These are phyloP conservation scores for Cephus spinipes DNA, from an alignment of 2,888 invertebrate genomes.

Conservation along the genomic window DNA sequence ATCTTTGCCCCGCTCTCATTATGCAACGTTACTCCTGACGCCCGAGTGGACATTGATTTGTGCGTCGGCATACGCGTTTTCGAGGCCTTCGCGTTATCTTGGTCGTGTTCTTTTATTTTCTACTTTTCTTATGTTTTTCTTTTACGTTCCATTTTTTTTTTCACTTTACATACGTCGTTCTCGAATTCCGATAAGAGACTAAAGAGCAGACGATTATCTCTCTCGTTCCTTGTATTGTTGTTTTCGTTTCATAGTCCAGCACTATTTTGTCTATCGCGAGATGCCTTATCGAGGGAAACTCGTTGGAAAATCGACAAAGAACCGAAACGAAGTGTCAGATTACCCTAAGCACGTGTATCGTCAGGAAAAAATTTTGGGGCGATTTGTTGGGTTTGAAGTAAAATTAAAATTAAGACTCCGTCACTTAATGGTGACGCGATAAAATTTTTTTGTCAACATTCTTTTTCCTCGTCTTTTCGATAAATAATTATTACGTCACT, in stretches of 20 bases:
- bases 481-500: neutral
- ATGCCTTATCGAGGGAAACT: neutral
- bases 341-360: too few relatives aligned
- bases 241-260: neutral
- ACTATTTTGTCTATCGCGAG: neutral
- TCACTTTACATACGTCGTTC: too few relatives aligned
- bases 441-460: neutral
- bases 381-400: too few relatives aligned
- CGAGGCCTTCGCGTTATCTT: neutral
- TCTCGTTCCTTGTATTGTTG: neutral
- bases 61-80: neutral
- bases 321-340: too few relatives aligned
- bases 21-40: neutral
- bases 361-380: too few relatives aligned
- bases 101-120: neutral
- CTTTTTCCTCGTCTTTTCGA: too few relatives aligned
- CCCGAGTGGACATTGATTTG: neutral
- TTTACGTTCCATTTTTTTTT: neutral
- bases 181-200: neutral
- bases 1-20: neutral
- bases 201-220: neutral
- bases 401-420: too few relatives aligned
- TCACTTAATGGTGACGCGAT: neutral
- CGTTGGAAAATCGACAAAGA: too few relatives aligned
- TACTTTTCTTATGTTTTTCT: neutral